A percentile compares a stretch with the other conserved stretches of the same genome.
Conservation (phyloP, 2,888 invertebrate species). For the Agriopis leucophaearia region DNA sequence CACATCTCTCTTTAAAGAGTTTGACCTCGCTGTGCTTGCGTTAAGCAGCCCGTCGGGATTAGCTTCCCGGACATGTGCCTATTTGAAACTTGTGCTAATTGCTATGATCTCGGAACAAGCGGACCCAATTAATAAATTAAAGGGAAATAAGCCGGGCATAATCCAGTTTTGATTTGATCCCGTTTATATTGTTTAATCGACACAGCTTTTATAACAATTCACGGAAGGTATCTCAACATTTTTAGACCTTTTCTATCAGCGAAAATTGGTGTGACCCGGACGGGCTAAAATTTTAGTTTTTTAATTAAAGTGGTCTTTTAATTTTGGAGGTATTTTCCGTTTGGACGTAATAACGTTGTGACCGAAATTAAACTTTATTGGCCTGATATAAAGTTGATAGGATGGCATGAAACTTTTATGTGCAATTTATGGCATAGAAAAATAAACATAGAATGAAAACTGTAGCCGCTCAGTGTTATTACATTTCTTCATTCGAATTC, state of each 20-base stretch:
- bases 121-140: conserved; percentile 28
- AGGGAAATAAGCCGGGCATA: conserved; percentile 14
- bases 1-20: conserved; percentile 8
- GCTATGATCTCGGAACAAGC: conserved; percentile 25
- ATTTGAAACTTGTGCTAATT: conserved; percentile 30
- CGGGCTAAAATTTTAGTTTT: conserved; percentile 1
- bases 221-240: background rate
- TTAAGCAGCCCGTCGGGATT: conserved; percentile 19
- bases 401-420: conserved; percentile 17
- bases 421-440: conserved; percentile 14
- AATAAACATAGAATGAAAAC: conserved; percentile 7
- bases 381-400: conserved; percentile 11
- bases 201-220: conserved; percentile 13
- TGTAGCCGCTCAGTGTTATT: conserved; percentile 7
- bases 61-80: conserved; percentile 20
- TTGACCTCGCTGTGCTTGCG: conserved; percentile 13
- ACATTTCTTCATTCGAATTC: conserved; percentile 5
- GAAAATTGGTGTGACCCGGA: background rate
- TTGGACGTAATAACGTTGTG: conserved; percentile 1
- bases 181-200: conserved; percentile 16
- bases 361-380: conserved; percentile 22
- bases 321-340: conserved; percentile 7
- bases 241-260: background rate
- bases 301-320: conserved; percentile 5
- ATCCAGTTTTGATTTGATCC: conserved; percentile 28